Percentiles rank a stretch among this genome's conserved stretches.
phyloP scores from a whole-genome alignment of 2,888 invertebrate species.

The Agrotis clavis region DNA sequence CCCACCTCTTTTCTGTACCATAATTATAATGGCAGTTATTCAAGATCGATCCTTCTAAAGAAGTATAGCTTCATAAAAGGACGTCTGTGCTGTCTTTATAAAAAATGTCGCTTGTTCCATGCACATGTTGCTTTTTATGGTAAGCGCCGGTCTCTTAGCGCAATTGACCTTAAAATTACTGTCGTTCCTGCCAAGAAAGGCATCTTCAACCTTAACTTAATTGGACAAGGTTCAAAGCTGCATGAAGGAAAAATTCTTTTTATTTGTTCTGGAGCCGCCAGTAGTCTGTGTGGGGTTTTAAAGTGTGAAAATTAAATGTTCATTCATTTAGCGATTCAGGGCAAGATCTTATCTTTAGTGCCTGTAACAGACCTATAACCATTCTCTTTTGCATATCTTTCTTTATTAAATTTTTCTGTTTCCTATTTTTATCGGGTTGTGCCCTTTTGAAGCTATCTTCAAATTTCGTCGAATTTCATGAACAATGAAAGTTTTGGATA shows the following conservation, averaged over 20 bases:
- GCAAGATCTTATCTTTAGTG: background rate
- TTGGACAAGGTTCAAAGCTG: conserved; percentile 30
- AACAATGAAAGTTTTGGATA: background rate
- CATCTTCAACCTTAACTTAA: conserved; percentile 34
- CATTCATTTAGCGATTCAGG: conserved; percentile 12
- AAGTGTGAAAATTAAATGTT: conserved; percentile 32
- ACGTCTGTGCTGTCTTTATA: conserved; percentile 17
- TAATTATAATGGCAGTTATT: background rate
- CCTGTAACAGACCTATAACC: background rate
- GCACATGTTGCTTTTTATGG: conserved; percentile 47
- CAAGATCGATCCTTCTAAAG: conserved; percentile 8
- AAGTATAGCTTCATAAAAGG: conserved; percentile 15
- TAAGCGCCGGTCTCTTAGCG: conserved; percentile 26
- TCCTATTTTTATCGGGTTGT: background rate
- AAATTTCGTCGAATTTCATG: background rate
- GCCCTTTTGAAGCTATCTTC: background rate
- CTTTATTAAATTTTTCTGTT: background rate
- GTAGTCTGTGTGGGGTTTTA: conserved; percentile 4
- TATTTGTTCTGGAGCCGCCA: conserved; percentile 13
- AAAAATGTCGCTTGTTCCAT: conserved; percentile 25
- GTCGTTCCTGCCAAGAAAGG: background rate
- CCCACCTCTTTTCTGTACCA: too few relatives aligned
- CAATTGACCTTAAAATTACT: conserved; percentile 44
- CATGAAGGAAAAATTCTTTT: conserved; percentile 4
- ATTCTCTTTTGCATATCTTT: background rate